These are phyloP conservation scores for Falco novaeseelandiae DNA, from an alignment of 2,797 vertebrate genomes.

Conservation along the genomic window DNA sequence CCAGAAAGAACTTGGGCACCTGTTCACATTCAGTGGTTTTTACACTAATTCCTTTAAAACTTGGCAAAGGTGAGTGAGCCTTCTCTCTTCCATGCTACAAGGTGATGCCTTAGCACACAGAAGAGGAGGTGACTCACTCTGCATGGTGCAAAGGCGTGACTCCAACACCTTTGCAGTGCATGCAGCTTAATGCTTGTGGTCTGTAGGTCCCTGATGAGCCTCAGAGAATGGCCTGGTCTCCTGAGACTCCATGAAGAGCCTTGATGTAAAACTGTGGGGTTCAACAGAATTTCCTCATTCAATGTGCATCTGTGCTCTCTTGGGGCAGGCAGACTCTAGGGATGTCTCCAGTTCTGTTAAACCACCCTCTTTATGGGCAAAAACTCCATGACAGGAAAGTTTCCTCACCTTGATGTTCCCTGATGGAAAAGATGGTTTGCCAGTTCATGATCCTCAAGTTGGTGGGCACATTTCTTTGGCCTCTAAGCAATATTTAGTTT, in stretches of 20 bases:
- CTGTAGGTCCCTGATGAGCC: background rate
- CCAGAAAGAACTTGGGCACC: background rate
- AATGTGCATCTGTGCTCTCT: background rate
- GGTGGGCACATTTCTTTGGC: background rate
- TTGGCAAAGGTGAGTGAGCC: background rate
- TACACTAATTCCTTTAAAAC: background rate
- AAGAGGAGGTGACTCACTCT: background rate
- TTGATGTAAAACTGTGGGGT: background rate
- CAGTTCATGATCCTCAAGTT: background rate
- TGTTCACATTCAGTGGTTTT: background rate
- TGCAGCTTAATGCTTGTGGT: background rate
- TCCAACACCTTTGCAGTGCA: background rate
- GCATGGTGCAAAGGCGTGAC: background rate
- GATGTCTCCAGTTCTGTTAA: background rate
- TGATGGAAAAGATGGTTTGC: background rate
- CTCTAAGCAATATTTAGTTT: background rate
- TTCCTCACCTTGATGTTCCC: background rate
- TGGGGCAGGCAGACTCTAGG: background rate
- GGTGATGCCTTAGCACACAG: background rate
- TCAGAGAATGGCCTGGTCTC: background rate
- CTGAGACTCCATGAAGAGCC: background rate
- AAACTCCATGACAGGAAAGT: background rate
- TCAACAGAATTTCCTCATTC: background rate
- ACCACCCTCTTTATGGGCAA: background rate
- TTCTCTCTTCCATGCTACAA: background rate